Conservation (phyloP, 2,113 vertebrate genomes). For the Glaucomys volans region DNA sequence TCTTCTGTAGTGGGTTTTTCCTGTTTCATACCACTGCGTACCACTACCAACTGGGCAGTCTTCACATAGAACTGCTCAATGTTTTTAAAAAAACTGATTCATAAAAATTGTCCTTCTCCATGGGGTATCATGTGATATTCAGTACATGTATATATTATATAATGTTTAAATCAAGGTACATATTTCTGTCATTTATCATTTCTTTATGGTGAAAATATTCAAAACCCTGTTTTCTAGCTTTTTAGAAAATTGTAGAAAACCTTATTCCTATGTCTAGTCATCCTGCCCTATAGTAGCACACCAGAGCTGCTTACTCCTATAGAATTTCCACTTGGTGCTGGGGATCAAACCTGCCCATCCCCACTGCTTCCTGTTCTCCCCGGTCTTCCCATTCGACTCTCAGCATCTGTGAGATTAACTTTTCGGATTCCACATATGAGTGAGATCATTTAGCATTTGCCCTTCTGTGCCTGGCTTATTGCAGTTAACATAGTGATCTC, state of each 20-base stretch:
- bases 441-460: background rate
- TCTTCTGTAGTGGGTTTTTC: background rate
- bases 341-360: too few relatives aligned
- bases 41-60: background rate
- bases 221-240: background rate
- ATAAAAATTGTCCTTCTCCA: background rate
- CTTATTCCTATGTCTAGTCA: background rate
- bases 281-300: background rate
- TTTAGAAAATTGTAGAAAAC: background rate
- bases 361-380: background rate
- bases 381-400: background rate
- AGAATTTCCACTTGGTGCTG: too few relatives aligned
- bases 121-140: background rate
- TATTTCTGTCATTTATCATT: background rate
- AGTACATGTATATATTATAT: background rate
- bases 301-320: background rate
- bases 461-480: background rate
- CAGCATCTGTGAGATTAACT: background rate
- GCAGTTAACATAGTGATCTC: background rate
- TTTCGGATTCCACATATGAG: background rate
- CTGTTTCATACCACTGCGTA: constrained; percentile 4
- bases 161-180: background rate
- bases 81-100: background rate
- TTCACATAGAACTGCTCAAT: background rate
- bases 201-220: background rate